Percentiles rank a stretch among this genome's conserved stretches.
These are phyloP conservation scores for Jordanella pulchra DNA, from an alignment of 2,797 vertebrate species.

Conservation along the genomic window DNA sequence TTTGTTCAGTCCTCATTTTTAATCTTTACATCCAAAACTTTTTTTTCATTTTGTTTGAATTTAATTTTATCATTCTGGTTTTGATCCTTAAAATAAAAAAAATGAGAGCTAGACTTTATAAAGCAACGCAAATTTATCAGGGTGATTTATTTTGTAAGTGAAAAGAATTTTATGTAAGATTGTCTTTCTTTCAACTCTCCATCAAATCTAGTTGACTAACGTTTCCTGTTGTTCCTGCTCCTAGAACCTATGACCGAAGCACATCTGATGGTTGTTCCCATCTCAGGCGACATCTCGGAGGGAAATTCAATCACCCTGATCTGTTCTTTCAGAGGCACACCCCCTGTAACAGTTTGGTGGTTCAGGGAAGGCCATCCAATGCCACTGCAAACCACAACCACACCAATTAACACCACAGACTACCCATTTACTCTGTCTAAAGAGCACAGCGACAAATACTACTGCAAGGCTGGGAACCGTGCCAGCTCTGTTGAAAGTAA, in stretches of 20 bases:
- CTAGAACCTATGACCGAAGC: slow-evolving; percentile 65
- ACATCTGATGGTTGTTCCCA: slow-evolving; percentile 48
- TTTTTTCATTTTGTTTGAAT: background rate
- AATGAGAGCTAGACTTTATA: background rate
- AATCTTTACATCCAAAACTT: background rate
- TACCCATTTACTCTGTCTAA: slow-evolving; percentile 40
- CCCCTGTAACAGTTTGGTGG: slow-evolving; percentile 74
- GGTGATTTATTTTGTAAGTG: background rate
- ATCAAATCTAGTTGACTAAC: background rate
- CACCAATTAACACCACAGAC: background rate
- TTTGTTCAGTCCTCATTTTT: background rate
- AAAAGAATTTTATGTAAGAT: background rate
- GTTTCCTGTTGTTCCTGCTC: slow-evolving; percentile 5
- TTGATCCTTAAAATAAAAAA: background rate
- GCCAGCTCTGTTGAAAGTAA: slow-evolving; percentile 54
- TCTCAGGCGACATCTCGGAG: slow-evolving; percentile 51
- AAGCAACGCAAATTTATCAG: background rate
- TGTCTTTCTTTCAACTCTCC: background rate
- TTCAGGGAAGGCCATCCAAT: slow-evolving; percentile 27
- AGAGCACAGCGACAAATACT: slow-evolving; percentile 63
- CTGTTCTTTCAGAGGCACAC: slow-evolving; percentile 65
- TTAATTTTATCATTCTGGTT: background rate
- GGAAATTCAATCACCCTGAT: slow-evolving; percentile 62
- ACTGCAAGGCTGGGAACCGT: slow-evolving; percentile 71
- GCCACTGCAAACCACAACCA: slow-evolving; percentile 23